These are phyloP conservation scores for Selenia dentaria DNA, from an alignment of 2,888 invertebrate genomes.

Conservation along the genomic window DNA sequence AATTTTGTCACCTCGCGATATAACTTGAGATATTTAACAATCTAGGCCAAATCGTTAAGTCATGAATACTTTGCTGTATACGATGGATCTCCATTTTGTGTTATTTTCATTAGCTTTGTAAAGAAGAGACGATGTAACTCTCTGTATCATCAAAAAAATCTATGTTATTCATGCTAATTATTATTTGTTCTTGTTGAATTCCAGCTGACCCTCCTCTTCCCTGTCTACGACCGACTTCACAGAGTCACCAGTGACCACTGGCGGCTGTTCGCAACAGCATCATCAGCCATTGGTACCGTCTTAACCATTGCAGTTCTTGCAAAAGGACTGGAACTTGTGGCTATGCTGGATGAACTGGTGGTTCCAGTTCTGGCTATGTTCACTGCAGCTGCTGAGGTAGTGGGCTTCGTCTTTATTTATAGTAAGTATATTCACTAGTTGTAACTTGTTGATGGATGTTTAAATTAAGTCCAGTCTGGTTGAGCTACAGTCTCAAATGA, in stretches of 20 bases:
- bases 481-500: no score
- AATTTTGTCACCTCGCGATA: no score
- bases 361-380: slow-evolving; percentile 67
- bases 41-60: no score
- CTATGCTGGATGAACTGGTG: slow-evolving; percentile 64
- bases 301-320: slow-evolving; percentile 67
- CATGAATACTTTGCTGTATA: no score
- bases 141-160: no score
- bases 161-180: no score
- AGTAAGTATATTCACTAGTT: slow-evolving; percentile 58
- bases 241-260: slow-evolving; percentile 69
- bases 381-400: slow-evolving; percentile 64
- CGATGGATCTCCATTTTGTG: no score
- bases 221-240: slow-evolving; percentile 72
- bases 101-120: no score
- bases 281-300: slow-evolving; percentile 69
- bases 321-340: slow-evolving; percentile 60
- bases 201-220: slow-evolving; percentile 71
- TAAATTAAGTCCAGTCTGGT: no score
- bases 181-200: slow-evolving; percentile 41
- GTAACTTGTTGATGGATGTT: no score
- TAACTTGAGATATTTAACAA: no score
- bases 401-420: slow-evolving; percentile 76
- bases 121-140: no score
- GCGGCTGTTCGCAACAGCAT: slow-evolving; percentile 68